Percentiles rank a stretch among this genome's conserved stretches.
Evolutionary conservation across 2,113 vertebrate genomes (phyloP).

Genomic region (Raja brachyura): DNA sequence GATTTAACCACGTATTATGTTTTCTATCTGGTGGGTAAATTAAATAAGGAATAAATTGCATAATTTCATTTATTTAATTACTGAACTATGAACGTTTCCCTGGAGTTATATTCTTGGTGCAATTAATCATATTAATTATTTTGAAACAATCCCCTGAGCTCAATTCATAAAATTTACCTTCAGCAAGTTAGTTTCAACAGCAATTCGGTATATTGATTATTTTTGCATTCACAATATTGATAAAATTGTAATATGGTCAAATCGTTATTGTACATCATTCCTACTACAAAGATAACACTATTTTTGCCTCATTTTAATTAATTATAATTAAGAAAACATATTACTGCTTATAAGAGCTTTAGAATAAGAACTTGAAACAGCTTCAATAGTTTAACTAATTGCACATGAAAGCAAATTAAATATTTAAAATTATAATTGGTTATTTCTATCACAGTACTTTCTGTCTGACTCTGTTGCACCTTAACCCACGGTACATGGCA

Average conservation of each 20-base stretch:
- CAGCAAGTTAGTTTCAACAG: not conserved
- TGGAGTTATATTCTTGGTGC: not conserved
- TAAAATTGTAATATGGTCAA: not conserved
- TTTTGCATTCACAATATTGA: not conserved
- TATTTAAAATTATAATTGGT: not conserved
- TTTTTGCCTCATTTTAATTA: not conserved
- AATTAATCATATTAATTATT: slow-evolving; percentile 13
- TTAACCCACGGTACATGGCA: not conserved
- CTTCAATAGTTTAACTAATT: not conserved
- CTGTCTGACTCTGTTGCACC: not conserved
- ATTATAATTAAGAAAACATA: slow-evolving; percentile 3
- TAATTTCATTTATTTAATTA: slow-evolving; percentile 12
- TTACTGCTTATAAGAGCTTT: not conserved
- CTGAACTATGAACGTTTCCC: not conserved
- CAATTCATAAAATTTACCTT: not conserved
- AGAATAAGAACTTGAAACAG: not conserved
- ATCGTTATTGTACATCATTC: not conserved
- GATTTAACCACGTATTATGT: not conserved
- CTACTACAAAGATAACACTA: not conserved
- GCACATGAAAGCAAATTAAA: not conserved
- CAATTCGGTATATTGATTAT: not conserved
- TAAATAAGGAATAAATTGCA: not conserved
- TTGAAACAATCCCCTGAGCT: not conserved
- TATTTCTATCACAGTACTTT: not conserved
- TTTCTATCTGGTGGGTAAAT: not conserved